Base-by-base conservation (phyloP, 2,113 vertebrate genomes). In the Capreolus pygargus region DNA sequence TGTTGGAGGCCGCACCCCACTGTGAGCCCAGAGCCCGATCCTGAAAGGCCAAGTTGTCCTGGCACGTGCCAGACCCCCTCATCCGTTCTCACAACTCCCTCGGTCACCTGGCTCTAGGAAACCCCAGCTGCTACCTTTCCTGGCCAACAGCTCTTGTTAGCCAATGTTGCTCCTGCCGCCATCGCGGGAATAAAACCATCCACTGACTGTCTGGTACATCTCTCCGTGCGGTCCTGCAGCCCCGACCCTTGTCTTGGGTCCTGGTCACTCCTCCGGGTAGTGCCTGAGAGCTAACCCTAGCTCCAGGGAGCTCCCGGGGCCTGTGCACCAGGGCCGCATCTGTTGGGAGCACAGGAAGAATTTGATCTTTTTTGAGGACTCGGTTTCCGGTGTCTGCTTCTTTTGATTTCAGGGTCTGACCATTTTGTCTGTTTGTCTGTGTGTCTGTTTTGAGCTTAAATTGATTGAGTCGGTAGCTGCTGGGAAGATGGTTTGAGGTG, bases 391-490 rank as follows among this genome's bases (percentile, higher is more conserved):
- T 23, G 33, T 57, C 12, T 5, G 90, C 43, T 60, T 36, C 16
- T 76, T 58, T 89, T 17, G 28, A 39, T 50, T 87, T 78, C 33
- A 27, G 9, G 45, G 36, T 86, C 54, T 64, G 74, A 81, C 60
- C n/a, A 19, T 33, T 50, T 61, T 76, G 52, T 86, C 76, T 52
- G 33, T 83, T n/a, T 54, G 30, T 52, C 78, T 52, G 21, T 82
- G 30, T 52, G 12, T 78, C 52, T 94, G 60, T 79, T 94, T 86
- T 96, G 43, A 89, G 50, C 30, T 92, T 52, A 84, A 92, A 67
- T 55, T 47, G 45, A 19, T 25, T 50, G 50, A 61, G 14, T 78
- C 57, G 54, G 43, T 45, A 19, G 23, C 39, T 3, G 1, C n/a
- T 36, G 76, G 87, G 92, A 88, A 87, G 83, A 19, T n/a, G 50